Evolutionary conservation across 2,113 vertebrate genomes (phyloP).

Genomic region (Thunnus thynnus): DNA sequence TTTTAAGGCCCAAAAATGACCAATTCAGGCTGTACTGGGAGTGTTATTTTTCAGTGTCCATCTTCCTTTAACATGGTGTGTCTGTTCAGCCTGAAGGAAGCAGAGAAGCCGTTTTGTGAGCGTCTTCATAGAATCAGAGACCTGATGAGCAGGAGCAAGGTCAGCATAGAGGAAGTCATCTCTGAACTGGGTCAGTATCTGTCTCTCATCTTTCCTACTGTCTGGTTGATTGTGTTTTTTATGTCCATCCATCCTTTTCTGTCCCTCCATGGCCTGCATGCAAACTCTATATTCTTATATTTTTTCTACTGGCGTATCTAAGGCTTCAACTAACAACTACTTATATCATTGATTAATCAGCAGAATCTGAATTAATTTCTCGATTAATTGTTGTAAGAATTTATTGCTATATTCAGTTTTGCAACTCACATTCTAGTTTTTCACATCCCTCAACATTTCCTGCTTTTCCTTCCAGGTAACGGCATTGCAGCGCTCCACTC

Average conservation of each 20-base stretch:
- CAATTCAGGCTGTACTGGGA: neutral
- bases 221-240: neutral
- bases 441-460: neutral
- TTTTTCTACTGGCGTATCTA: too few relatives aligned
- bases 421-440: neutral
- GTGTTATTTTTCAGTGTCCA: neutral
- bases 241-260: neutral
- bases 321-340: too few relatives aligned
- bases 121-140: slow-evolving; percentile 94
- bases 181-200: slow-evolving; percentile 90
- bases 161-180: slow-evolving; percentile 94
- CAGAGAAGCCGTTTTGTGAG: slow-evolving; percentile 93
- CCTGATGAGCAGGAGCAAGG: slow-evolving; percentile 88
- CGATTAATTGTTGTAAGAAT: too few relatives aligned
- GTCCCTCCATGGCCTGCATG: neutral
- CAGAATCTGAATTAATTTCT: too few relatives aligned
- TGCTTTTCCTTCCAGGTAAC: slow-evolving; percentile 85
- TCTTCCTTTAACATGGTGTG: neutral
- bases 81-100: slow-evolving; percentile 90
- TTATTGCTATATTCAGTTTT: neutral
- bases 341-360: too few relatives aligned
- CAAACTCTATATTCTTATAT: too few relatives aligned
- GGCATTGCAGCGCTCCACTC: slow-evolving; percentile 95
- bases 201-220: neutral
- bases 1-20: neutral